Conservation (phyloP, 2,888 invertebrate genomes). For the Hyles lineata region DNA sequence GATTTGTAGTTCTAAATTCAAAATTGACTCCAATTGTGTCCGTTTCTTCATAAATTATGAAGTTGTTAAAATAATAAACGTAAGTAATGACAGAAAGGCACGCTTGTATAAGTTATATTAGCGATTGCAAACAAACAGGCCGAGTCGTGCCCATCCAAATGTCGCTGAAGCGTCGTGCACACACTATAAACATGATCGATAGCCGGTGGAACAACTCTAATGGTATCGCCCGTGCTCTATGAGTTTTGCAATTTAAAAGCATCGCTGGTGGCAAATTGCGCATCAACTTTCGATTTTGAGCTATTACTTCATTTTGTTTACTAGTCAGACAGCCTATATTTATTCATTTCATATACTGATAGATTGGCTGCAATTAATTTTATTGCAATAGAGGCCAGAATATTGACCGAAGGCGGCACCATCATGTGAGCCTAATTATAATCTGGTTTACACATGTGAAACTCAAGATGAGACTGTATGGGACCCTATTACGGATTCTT, state of each 20-base stretch:
- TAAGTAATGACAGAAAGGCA: conserved; percentile 8
- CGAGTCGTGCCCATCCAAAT: conserved; percentile 37
- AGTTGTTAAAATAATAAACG: neutral
- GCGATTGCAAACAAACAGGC: conserved; percentile 35
- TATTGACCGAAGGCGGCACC: no score
- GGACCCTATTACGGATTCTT: no score
- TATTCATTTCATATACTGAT: no score
- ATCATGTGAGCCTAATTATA: no score
- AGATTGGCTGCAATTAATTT: no score
- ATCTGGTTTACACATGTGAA: no score
- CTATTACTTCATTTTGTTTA: neutral
- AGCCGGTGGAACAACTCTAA: conserved; percentile 12
- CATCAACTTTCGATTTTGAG: neutral
- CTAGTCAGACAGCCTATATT: no score
- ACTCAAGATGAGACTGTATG: no score
- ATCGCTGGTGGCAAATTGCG: neutral
- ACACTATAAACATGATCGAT: conserved; percentile 36
- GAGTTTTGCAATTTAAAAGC: conserved; percentile 18
- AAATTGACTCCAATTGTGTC: neutral
- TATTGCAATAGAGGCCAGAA: no score
- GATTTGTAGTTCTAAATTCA: neutral
- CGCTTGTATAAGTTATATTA: conserved; percentile 16
- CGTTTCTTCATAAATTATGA: neutral
- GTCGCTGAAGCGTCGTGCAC: conserved; percentile 37
- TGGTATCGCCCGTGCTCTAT: conserved; percentile 13